Base-by-base conservation (phyloP, 2,113 vertebrate genomes). In the Vidua macroura region DNA sequence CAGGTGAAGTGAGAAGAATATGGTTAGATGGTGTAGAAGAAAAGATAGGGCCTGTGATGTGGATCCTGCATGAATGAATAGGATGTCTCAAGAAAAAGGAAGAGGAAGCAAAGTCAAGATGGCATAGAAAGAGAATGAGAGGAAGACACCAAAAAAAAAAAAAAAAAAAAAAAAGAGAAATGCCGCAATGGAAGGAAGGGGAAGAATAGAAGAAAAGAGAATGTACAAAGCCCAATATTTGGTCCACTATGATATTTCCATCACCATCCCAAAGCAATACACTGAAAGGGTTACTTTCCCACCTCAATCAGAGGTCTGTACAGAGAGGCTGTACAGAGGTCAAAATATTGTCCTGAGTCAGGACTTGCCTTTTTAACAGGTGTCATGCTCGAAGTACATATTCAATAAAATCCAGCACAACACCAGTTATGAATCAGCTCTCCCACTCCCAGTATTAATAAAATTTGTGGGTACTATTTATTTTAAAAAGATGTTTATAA, bases 381-480 rank as follows among this genome's bases (percentile, higher is more conserved):
- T 93, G 90, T 49, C 51, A n/a, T 7, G 35, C 48, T 81, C 52
- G 15, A 81, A 88, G 48, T 46, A 55, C 48, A 75, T 37, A 80
- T 59, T 74, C 37, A 80, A n/a, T 86, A 93, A 93, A 96, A 80
- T n/a, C 37, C 35, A 93, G 31, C 41, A 55, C 56, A n/a, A 8
- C 2, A 4, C 18, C 28, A 63, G 30, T 10, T 66, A 48, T 39
- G 69, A 95, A 83, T 24, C 89, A 75, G 44, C 14, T 80, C 48
- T 76, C 55, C 37, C 59, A 69, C 33, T 85, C 63, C 41, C 67
- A 44, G n/a, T 48, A 87, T 94, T 90, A 92, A 93, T 90, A 96
- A 85, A 94, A 86, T 35, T 30, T 68, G 52, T 39, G 64, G 44
- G n/a, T 37, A 58, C 13, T 43, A 35, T 55, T 92, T 92, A 67